Percentiles rank a stretch among this genome's conserved stretches.
Evolutionary conservation across 2,113 vertebrate genomes (phyloP).

Genomic region (Tyrannus savana): DNA sequence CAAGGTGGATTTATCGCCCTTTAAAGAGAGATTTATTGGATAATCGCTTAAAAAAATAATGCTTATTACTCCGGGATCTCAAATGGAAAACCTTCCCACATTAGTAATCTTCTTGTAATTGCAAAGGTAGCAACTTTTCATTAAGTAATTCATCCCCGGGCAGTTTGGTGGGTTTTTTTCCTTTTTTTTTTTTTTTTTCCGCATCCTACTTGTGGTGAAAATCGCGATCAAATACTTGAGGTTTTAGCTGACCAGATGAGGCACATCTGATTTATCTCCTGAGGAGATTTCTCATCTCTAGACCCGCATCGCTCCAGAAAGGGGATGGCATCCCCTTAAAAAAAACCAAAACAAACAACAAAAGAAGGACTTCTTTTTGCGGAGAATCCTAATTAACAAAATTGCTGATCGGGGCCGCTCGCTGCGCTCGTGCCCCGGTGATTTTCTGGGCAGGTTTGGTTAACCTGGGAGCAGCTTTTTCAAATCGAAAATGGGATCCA

Average conservation of each 20-base stretch:
- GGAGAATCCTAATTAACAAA: neutral
- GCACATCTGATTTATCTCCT: neutral
- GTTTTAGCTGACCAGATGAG: neutral
- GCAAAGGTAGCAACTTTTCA: conserved; percentile 23
- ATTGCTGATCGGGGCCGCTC: neutral
- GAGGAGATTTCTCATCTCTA: neutral
- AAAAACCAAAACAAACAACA: neutral
- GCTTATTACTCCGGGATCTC: neutral
- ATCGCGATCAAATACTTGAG: neutral
- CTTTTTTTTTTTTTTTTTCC: neutral
- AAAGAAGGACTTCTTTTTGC: neutral
- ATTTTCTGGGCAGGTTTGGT: neutral
- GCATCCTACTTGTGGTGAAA: neutral
- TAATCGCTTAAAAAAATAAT: conserved; percentile 43
- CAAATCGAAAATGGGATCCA: neutral
- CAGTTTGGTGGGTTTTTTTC: neutral
- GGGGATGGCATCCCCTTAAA: neutral
- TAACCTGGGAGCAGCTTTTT: neutral
- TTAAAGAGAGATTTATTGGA: conserved; percentile 57
- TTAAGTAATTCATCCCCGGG: neutral
- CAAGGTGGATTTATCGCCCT: conserved; percentile 63
- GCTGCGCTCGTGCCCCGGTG: rapidly evolving
- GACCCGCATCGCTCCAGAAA: rapidly evolving
- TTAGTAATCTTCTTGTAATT: conserved; percentile 7
- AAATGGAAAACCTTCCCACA: conserved; percentile 17